Evolutionary conservation across 2,888 invertebrate species (phyloP), one percentile per base, ranked within the genome.

Genomic region (Epicampocera succincta): DNA sequence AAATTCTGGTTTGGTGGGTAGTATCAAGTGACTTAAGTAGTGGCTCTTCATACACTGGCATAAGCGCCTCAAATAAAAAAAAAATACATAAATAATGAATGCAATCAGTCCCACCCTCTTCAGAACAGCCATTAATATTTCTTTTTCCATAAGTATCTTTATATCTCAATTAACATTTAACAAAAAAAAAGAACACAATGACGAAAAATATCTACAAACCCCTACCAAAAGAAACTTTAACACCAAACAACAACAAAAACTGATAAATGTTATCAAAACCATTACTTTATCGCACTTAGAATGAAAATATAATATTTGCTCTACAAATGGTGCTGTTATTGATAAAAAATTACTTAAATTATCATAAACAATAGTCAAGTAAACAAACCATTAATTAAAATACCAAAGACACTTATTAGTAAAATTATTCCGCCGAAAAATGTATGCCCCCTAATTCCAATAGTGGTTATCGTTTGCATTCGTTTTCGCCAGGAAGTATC

Each of bases 381-480:
- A 82, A 84, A 84, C 69, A 84, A 79, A 81, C 77, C 80, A 84
- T 85, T 83, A 84, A 84, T 85, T 84, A 84, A 82, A 84, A 83
- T 84, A 68, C 77, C 83, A 84, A 72, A 81, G 78, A 80, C 77
- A 80, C 71, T 65, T 78, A 60, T 46, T 52, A 48, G 50, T 15
- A 77, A 71, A 71, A 77, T 72, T 71, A 46, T 50, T 50, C 33
- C 58, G 71, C 56, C 63, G 56, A 40, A 56, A 17, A n/a, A 50
- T n/a, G n/a, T n/a, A n/a, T n/a, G n/a, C n/a, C n/a, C n/a, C n/a
- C n/a, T n/a, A n/a, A n/a, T n/a, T n/a, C n/a, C n/a, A n/a, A n/a
- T n/a, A n/a, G n/a, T n/a, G n/a, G n/a, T n/a, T n/a, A n/a, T n/a
- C n/a, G n/a, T n/a, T n/a, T n/a, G n/a, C n/a, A n/a, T n/a, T n/a